Base-by-base conservation (phyloP, 2,888 invertebrate species). In the Epinotia nisella region DNA sequence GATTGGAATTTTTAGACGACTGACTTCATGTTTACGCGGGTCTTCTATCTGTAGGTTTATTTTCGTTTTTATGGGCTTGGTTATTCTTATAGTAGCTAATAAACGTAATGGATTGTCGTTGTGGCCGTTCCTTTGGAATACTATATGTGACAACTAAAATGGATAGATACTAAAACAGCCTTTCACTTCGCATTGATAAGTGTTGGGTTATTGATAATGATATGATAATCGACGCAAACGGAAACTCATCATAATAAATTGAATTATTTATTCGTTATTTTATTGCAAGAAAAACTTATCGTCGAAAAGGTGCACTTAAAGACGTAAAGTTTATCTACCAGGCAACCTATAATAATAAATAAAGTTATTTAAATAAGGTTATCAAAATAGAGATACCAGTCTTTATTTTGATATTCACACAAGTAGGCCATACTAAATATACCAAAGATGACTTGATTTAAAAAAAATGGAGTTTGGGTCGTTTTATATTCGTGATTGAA, bases 1-100 rank as follows among this genome's bases (percentile, higher is more conserved):
- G 67, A 45, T 61, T 61, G 72, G 67, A 62, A 72, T 62, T 67
- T 71, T 72, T 72, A 56, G 67, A 56, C 49, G 72, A 51, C 61
- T 71, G 56, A 24, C 29, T 60, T 71, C 49, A 59, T 60, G 59
- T 71, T 65, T 66, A 19, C 41, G 65, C 17, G 68, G 51, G 29
- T 24, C 24, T 45, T 41, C 19, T 39, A 51, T 39, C n/a, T 65
- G 53, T 17, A n/a, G 21, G 17, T 39, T 70, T 71, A 71, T 71
- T 66, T 55, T 60, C n/a, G 45, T 66, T 21, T 71, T 61, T 70
- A 62, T 70, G 21, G 45, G 29, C 29, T 61, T 29, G 17, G 35
- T 65, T 66, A 55, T 66, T 21, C 7, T 15, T 56, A 41, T 55
- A 17, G n/a, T 58, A 29, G 29, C 29, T 58, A 21, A 29, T 58